Evolutionary conservation across 2,113 vertebrate genomes (phyloP).

Genomic region (Zosterops lateralis): DNA sequence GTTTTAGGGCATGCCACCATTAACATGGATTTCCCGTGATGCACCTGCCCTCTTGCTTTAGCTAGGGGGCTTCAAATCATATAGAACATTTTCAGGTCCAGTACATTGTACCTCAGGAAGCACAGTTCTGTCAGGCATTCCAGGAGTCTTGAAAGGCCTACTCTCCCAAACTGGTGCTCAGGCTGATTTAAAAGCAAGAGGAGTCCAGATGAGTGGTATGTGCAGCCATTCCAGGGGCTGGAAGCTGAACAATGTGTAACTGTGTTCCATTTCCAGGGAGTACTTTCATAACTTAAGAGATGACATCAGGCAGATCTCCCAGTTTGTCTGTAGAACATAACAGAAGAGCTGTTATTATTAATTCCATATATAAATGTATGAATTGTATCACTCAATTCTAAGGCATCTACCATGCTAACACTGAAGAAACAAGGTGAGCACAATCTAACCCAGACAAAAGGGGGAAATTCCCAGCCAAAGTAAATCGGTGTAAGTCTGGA

Average conservation of each 20-base stretch:
- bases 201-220: slow-evolving; percentile 63
- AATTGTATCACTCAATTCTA: not conserved
- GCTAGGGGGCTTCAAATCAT: slow-evolving; percentile 76
- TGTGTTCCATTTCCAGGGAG: slow-evolving; percentile 50
- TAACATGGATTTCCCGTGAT: slow-evolving; percentile 59
- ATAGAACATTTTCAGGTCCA: slow-evolving; percentile 77
- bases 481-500: not conserved
- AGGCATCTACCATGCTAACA: not conserved
- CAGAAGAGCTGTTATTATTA: not conserved
- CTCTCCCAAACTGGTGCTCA: slow-evolving; percentile 71
- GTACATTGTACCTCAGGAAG: slow-evolving; percentile 68
- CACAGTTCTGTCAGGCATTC: slow-evolving; percentile 79
- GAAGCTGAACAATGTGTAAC: not conserved
- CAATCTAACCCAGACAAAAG: not conserved
- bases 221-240: slow-evolving; percentile 40
- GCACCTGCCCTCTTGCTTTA: slow-evolving; percentile 78
- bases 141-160: slow-evolving; percentile 79
- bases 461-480: not conserved
- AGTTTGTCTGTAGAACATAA: not conserved
- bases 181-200: slow-evolving; percentile 77
- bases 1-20: slow-evolving; percentile 80
- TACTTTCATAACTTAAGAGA: slow-evolving; percentile 57
- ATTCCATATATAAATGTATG: not conserved
- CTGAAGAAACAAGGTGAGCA: not conserved
- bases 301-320: not conserved